phyloP scores from a whole-genome alignment of 2,888 invertebrate species.

The Sinodicranocentrus sp. region DNA sequence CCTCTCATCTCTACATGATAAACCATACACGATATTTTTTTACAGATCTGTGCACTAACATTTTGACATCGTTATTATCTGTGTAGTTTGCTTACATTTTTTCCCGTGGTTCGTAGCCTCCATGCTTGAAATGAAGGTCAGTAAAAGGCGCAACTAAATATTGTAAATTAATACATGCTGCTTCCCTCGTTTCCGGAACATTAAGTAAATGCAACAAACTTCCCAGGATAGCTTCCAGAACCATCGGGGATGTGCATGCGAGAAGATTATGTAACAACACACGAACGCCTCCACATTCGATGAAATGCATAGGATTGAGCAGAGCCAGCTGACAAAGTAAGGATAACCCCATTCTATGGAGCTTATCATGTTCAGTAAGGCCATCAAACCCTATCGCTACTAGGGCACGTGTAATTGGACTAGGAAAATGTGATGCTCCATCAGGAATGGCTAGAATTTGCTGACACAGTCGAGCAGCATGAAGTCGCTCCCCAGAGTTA shows the following conservation, averaged over 20 bases:
- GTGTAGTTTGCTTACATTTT: constrained; percentile 65
- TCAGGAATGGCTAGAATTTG: constrained; percentile 77
- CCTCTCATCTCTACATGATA: constrained; percentile 80
- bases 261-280: constrained; percentile 89
- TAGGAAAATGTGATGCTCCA: constrained; percentile 82
- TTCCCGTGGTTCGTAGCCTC: constrained; percentile 75
- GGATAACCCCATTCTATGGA: constrained; percentile 91
- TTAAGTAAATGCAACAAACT: constrained; percentile 91
- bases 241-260: constrained; percentile 91
- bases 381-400: constrained; percentile 90
- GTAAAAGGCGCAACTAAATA: constrained; percentile 96
- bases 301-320: constrained; percentile 88
- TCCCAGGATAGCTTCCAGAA: constrained; percentile 94
- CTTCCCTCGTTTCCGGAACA: constrained; percentile 88
- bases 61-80: background rate
- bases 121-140: constrained; percentile 87
- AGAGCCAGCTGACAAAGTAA: constrained; percentile 93
- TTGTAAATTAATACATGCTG: constrained; percentile 88
- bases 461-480: constrained; percentile 91
- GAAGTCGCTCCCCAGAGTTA: constrained; percentile 89
- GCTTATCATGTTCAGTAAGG: constrained; percentile 88
- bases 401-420: constrained; percentile 87
- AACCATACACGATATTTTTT: background rate
- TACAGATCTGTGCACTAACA: background rate
- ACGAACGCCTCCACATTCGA: constrained; percentile 89